Percentiles rank a stretch among this genome's conserved stretches.
Conservation (phyloP, 2,113 vertebrate genomes). For the Tinamus guttatus region DNA sequence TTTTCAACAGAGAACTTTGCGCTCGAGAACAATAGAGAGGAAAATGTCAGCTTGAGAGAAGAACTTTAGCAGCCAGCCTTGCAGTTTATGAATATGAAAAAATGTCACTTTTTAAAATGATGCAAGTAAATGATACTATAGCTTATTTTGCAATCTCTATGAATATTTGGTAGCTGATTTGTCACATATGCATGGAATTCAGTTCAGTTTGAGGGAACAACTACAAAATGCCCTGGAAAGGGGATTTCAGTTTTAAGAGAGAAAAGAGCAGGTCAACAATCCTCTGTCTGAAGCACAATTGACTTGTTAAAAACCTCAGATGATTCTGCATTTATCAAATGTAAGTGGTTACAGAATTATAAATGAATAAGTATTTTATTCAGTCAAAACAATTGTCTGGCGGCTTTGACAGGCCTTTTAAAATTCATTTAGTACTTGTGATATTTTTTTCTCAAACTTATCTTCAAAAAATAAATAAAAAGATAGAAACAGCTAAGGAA, state of each 20-base stretch:
- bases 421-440: neutral
- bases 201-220: neutral
- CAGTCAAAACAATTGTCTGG: neutral
- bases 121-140: conserved; percentile 18
- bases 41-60: conserved; percentile 52
- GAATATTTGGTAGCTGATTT: neutral
- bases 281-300: neutral
- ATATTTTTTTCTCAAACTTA: neutral
- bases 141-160: neutral
- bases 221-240: too few species aligned
- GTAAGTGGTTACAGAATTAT: neutral
- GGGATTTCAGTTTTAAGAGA: neutral
- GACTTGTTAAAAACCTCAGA: neutral
- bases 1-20: conserved; percentile 42
- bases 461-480: neutral
- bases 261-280: neutral
- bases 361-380: neutral
- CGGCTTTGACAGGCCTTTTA: neutral
- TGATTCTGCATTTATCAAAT: neutral
- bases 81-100: conserved; percentile 39
- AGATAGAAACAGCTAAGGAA: neutral
- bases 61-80: conserved; percentile 39
- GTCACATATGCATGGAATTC: neutral
- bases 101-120: conserved; percentile 12
- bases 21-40: conserved; percentile 46